Base-by-base conservation (phyloP, 2,113 vertebrate species). In the Amia ocellicauda region DNA sequence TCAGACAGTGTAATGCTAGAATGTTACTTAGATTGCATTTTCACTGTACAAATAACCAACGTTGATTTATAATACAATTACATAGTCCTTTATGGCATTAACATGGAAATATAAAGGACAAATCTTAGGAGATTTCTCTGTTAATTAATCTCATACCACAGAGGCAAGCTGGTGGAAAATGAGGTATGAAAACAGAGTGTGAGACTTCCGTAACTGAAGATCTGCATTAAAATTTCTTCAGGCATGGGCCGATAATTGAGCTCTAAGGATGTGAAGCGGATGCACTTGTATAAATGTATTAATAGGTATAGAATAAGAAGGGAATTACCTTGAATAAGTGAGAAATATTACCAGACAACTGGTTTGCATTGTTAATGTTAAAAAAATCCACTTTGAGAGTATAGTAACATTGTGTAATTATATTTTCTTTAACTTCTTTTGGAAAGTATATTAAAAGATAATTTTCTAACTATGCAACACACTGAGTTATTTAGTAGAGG, bases 41-140 rank as follows among this genome's bases (percentile, higher is more conserved):
- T 55, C 51, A 27, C 51, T 24, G n/a, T 52, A 41, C 22, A 59
- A 40, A 66, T 51, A 58, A 59, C 16, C 19, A 20, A 74, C 83
- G 84, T 79, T 83, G 78, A 86, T 87, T 85, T 81, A 74, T 83
- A 77, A 81, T 78, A 79, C 72, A 75, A 79, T 80, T 64, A 78
- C 60, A 74, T 69, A 81, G 74, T 76, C 74, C 67, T 67, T 61
- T 77, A 67, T 65, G 78, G 71, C 75, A 75, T 85, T 83, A 83
- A 77, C 82, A 81, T 88, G 81, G 81, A 83, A 89, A 86, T 84
- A 78, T 74, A 76, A 69, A 72, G 53, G 66, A 76, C 80, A 72
- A 59, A 58, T 59, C 28, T 55, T 64, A 40, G 23, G 58, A 80
- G 69, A 72, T 75, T 75, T 64, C 60, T 63, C 66, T 43, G 47